phyloP scores from a whole-genome alignment of 2,113 vertebrate genomes.

The Cyprinodon variegatus region DNA sequence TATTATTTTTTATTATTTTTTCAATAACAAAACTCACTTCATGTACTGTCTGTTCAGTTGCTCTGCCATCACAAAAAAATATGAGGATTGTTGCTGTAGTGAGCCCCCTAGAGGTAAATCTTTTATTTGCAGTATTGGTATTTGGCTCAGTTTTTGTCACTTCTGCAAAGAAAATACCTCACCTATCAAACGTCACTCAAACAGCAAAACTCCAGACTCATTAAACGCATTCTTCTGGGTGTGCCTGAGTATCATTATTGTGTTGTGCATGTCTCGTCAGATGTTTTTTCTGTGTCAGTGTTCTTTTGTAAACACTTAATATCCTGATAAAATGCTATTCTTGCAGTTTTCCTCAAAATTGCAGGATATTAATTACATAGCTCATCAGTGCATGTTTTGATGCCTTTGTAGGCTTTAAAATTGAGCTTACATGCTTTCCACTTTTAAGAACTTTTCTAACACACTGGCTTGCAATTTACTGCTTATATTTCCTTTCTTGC shows the following conservation, averaged over 20 bases:
- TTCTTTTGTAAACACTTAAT: neutral
- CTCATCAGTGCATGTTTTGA: neutral
- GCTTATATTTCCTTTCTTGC: neutral
- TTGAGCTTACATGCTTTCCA: neutral
- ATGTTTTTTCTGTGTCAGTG: neutral
- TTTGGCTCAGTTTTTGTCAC: conserved; percentile 5
- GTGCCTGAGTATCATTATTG: neutral
- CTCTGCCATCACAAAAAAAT: neutral
- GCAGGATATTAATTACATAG: neutral
- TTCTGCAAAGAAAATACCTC: conserved; percentile 11
- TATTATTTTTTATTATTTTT: conserved; percentile 2
- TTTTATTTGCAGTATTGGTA: conserved; percentile 29
- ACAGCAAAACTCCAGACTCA: conserved; percentile 8
- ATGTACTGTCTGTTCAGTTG: neutral
- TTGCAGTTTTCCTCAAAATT: conserved; percentile 1
- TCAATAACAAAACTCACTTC: conserved; percentile 11
- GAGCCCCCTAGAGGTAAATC: conserved; percentile 60
- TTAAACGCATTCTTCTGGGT: conserved; percentile 16
- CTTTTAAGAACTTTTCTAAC: neutral
- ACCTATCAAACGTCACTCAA: conserved; percentile 19
- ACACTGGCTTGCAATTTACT: neutral
- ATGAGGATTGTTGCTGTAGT: conserved; percentile 32
- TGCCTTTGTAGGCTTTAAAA: neutral
- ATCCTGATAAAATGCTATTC: neutral
- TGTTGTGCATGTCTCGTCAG: neutral